Base-by-base conservation (phyloP, 2,888 invertebrate species). In the Sinohyriopsis cumingii region DNA sequence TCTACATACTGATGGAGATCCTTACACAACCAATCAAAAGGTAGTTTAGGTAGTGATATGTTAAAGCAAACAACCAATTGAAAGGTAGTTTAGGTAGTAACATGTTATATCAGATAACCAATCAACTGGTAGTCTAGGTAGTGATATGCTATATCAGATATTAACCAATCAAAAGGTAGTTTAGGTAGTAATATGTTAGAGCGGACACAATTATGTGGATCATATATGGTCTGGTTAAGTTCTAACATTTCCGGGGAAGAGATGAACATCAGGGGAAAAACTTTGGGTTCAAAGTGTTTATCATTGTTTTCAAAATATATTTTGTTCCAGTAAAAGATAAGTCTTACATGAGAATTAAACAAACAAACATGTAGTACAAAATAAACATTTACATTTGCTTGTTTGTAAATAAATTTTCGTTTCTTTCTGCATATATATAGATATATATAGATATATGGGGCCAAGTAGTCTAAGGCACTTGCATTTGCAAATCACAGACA, bases 1-100 rank as follows among this genome's bases (percentile, higher is more conserved):
- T 98, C 98, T 18, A 97, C 95, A 90, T 97, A 96, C 0, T 93
- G 91, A 90, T 98, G 96, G 65, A 98, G 91, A 87, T 97, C 90
- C 87, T 90, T 76, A 55, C 55, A 67, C 24, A 68, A 22, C 59
- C 55, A 57, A 69, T 57, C 28, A 66, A 72, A 55, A 33, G 59
- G 63, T 33, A 59, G 59, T 7, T 33, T 28, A 59, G 28, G n/a
- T n/a, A 65, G 24, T n/a, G 5, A 65, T 55, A 65, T n/a, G 19
- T 19, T 12, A 24, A 5, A 65, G 20, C 25, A 63, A 59, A 67
- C n/a, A 68, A 22, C 59, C 55, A 57, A 69, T 57, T 22, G 63
- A 72, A 55, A 22, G 57, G 63, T 33, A 59, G 59, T 6, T 28
- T 20, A 45, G 25, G n/a, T n/a, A 65, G 24, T 20, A n/a, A 65